A percentile compares a stretch with the other conserved stretches of the same genome.
These are phyloP conservation scores for Staurois parvus DNA, from an alignment of 2,797 vertebrate species.

Conservation along the genomic window DNA sequence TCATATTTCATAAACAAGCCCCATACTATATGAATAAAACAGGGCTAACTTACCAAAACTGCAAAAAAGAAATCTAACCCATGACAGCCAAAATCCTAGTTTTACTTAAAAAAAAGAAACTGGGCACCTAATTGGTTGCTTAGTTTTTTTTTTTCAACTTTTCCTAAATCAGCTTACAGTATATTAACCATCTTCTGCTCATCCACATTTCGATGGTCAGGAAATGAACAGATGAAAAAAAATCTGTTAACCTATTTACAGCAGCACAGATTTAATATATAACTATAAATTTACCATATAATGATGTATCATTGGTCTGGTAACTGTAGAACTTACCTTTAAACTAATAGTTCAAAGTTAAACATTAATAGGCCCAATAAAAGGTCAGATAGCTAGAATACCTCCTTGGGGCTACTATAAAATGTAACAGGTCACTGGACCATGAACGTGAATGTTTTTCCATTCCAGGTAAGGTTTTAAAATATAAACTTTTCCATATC, in stretches of 20 bases:
- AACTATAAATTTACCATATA: too few species aligned
- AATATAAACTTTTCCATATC: slow-evolving; percentile 3
- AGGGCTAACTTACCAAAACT: too few species aligned
- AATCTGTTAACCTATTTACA: neutral
- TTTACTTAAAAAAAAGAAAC: too few species aligned
- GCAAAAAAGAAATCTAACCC: too few species aligned
- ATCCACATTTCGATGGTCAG: neutral
- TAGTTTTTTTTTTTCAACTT: neutral
- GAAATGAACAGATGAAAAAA: too few species aligned
- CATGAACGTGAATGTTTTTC: slow-evolving; percentile 13
- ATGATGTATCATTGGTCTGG: neutral
- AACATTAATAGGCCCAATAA: slow-evolving; percentile 48
- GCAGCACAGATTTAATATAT: neutral
- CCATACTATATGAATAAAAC: too few species aligned
- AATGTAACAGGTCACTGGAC: slow-evolving; percentile 31
- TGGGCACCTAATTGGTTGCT: neutral
- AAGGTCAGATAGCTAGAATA: slow-evolving; percentile 13
- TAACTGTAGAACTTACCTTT: neutral
- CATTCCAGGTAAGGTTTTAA: neutral
- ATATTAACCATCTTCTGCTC: neutral
- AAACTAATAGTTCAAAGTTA: neutral
- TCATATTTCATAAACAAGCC: too few species aligned
- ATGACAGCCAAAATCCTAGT: too few species aligned
- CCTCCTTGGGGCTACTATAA: slow-evolving; percentile 5
- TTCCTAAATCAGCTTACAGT: neutral